These are phyloP conservation scores for Styela clava DNA, from an alignment of 23 tunicate species.

Conservation along the genomic window DNA sequence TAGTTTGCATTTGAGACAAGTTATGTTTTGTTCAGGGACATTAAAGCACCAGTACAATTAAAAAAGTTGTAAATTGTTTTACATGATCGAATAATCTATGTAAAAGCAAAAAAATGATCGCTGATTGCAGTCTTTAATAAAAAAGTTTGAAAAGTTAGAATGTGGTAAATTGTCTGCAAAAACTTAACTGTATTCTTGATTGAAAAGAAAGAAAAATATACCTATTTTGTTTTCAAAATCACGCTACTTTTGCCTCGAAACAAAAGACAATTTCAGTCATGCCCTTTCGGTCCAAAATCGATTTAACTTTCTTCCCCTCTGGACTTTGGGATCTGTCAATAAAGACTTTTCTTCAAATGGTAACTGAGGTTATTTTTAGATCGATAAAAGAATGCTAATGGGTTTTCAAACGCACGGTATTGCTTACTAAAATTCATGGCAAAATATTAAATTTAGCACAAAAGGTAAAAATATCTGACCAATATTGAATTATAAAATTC, in stretches of 20 bases:
- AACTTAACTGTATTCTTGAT: not conserved
- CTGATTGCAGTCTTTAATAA: no score
- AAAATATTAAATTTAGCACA: no score
- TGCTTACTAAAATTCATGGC: no score
- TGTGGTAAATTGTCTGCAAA: not conserved
- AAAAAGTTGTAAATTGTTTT: no score
- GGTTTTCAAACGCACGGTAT: not conserved
- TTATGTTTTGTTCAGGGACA: no score
- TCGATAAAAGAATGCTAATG: not conserved
- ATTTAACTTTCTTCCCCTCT: not conserved
- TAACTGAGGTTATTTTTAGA: not conserved
- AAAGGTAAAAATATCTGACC: no score
- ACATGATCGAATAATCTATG: no score
- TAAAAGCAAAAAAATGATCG: no score
- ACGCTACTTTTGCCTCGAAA: not conserved
- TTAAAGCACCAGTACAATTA: no score
- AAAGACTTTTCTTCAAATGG: not conserved
- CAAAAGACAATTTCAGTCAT: not conserved
- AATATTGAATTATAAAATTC: no score
- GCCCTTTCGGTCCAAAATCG: not conserved
- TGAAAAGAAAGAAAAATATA: no score
- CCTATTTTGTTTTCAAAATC: not conserved
- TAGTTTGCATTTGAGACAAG: not conserved
- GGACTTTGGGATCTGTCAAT: not conserved
- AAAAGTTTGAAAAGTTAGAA: no score